Percentiles rank a stretch among this genome's conserved stretches.
These are phyloP conservation scores for Mastomys natalensis DNA, from an alignment of 2,113 vertebrate genomes.

Conservation along the genomic window DNA sequence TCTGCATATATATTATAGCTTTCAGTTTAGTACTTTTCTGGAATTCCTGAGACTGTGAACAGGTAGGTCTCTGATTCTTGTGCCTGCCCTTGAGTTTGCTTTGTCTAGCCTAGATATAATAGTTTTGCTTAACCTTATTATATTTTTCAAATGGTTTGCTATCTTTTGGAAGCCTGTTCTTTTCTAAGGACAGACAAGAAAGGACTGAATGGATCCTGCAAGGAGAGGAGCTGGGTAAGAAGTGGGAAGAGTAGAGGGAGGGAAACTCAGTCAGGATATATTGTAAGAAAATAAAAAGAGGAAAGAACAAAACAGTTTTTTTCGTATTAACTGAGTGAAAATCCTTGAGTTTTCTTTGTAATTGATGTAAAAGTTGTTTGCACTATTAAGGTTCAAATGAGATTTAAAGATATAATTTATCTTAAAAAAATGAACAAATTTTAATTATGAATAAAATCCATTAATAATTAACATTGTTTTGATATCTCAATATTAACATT, in stretches of 20 bases:
- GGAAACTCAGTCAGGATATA: background rate
- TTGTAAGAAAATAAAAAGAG: background rate
- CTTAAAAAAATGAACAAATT: slow-evolving; percentile 37
- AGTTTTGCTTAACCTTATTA: background rate
- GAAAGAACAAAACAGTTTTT: background rate
- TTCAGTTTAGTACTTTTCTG: background rate
- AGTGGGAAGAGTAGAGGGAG: background rate
- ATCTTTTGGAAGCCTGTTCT: background rate
- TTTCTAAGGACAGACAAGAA: background rate
- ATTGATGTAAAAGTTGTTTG: slow-evolving; percentile 8
- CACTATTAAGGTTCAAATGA: slow-evolving; percentile 52
- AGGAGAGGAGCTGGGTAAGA: fast-evolving
- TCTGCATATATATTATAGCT: background rate
- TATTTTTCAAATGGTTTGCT: background rate
- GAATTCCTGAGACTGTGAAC: background rate
- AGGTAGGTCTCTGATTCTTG: background rate
- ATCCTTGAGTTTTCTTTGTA: background rate
- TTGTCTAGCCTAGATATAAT: background rate
- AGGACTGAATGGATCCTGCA: no score
- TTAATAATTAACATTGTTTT: slow-evolving; percentile 72
- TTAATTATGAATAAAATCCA: slow-evolving; percentile 57
- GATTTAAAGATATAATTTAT: slow-evolving; percentile 54
- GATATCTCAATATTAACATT: slow-evolving; percentile 56
- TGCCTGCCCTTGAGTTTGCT: background rate
- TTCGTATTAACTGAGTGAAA: slow-evolving; percentile 45